These are phyloP conservation scores for Bombus cullumanus DNA, from an alignment of 1,140 invertebrate species.

Conservation along the genomic window DNA sequence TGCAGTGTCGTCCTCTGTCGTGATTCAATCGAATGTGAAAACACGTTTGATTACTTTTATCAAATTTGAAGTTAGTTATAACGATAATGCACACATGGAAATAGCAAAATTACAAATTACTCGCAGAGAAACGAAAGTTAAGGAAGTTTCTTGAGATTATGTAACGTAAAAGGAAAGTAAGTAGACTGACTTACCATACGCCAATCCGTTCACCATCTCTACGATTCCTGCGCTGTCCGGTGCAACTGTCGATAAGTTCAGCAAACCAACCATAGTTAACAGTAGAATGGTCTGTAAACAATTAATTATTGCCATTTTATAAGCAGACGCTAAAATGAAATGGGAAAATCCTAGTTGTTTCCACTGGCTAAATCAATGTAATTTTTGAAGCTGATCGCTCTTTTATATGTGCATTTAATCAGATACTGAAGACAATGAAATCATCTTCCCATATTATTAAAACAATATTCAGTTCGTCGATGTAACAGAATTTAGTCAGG, in stretches of 20 bases:
- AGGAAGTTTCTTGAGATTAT: neutral
- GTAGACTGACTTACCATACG: slow-evolving; percentile 73
- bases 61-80: neutral
- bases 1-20: slow-evolving; percentile 16
- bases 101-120: too few relatives aligned
- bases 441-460: slow-evolving; percentile 1
- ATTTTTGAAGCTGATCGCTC: too few relatives aligned
- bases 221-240: slow-evolving; percentile 76
- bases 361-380: too few relatives aligned
- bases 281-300: slow-evolving; percentile 30
- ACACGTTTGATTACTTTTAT: too few relatives aligned
- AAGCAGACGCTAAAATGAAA: neutral
- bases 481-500: neutral
- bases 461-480: neutral
- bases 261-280: slow-evolving; percentile 33
- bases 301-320: slow-evolving; percentile 2
- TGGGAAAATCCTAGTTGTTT: neutral
- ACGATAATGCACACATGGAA: neutral
- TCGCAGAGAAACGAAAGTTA: too few relatives aligned
- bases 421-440: neutral
- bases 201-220: slow-evolving; percentile 74
- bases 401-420: neutral
- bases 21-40: neutral
- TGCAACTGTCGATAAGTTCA: slow-evolving; percentile 51
- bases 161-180: neutral